Base-by-base conservation (phyloP, 2,888 invertebrate species). In the Phytoseiulus persimilis region DNA sequence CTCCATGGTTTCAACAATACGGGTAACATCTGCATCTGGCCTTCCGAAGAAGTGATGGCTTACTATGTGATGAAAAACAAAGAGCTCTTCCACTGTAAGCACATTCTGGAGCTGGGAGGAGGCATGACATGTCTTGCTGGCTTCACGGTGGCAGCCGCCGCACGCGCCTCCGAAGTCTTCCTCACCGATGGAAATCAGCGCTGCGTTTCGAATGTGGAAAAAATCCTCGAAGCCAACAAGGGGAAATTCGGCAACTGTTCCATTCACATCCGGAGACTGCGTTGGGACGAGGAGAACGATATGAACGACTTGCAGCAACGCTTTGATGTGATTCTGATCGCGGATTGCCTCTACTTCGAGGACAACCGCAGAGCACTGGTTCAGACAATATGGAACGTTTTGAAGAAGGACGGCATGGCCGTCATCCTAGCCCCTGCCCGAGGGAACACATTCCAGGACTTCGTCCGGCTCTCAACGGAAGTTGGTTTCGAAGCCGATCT, bases 71-170 rank as follows among this genome's bases (percentile, higher is more conserved):
- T 96, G 90, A 94, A 94, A 91, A 95, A 96, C 92, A 93, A 94
- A 89, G 92, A 93, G n/a, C 92, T 94, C 83, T 96, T 96, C 91
- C 93, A 94, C n/a, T 94, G 94, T 91, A 95, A 95, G 92, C 94
- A 93, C 92, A 94, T 96, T 39, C 93, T 96, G 91, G 96, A 96
- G 92, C 93, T 96, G 84, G 96, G 96, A 1, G 96, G 96, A 31
- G 96, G 96, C 2, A 96, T 96, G 95, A 96, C 96, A 32, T 96
- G 96, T 91, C 93, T 96, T 46, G 96, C 96, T 11, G 96, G 96
- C 0, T 93, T 96, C 28, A 94, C 95, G 92, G 94, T 94, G 91
- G 92, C 95, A 90, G 95, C 95, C 92, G 95, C 95, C 91, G 94
- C 95, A 90, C 93, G 94, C 89, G 94, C 95, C 0, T 93, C 93